phyloP scores from a whole-genome alignment of 2,888 invertebrate species.

The Diplolepis rosae region DNA sequence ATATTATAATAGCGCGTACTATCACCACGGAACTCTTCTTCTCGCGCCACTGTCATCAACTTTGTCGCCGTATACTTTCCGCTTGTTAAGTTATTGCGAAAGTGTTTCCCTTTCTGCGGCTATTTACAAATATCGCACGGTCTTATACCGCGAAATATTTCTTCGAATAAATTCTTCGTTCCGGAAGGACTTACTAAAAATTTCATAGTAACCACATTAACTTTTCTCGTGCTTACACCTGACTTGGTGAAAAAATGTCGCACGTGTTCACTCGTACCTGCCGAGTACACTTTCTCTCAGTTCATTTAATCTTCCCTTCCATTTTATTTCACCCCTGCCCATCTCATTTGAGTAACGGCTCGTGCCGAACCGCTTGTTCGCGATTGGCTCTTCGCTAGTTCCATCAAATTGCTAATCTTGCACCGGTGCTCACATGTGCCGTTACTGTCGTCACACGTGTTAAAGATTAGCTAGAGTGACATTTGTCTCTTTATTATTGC shows the following conservation, averaged over 20 bases:
- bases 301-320: slow-evolving; percentile 39
- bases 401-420: slow-evolving; percentile 28
- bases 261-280: slow-evolving; percentile 33
- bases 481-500: slow-evolving; percentile 5
- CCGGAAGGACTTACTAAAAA: neutral
- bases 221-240: neutral
- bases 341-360: slow-evolving; percentile 38
- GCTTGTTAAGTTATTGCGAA: slow-evolving; percentile 32
- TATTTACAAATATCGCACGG: slow-evolving; percentile 36
- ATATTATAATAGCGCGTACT: slow-evolving; percentile 17
- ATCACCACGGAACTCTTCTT: slow-evolving; percentile 33
- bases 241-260: neutral
- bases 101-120: slow-evolving; percentile 36
- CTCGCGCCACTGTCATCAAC: slow-evolving; percentile 33
- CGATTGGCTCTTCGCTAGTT: slow-evolving; percentile 35
- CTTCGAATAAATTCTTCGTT: slow-evolving; percentile 18
- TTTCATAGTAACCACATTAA: neutral
- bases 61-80: slow-evolving; percentile 15
- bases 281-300: slow-evolving; percentile 39
- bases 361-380: slow-evolving; percentile 33
- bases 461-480: slow-evolving; percentile 4
- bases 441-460: slow-evolving; percentile 31
- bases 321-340: slow-evolving; percentile 35
- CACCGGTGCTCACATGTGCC: slow-evolving; percentile 34
- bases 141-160: slow-evolving; percentile 28